These are phyloP conservation scores for Epistrophe eligans DNA, from an alignment of 2,888 invertebrate species.

Conservation along the genomic window DNA sequence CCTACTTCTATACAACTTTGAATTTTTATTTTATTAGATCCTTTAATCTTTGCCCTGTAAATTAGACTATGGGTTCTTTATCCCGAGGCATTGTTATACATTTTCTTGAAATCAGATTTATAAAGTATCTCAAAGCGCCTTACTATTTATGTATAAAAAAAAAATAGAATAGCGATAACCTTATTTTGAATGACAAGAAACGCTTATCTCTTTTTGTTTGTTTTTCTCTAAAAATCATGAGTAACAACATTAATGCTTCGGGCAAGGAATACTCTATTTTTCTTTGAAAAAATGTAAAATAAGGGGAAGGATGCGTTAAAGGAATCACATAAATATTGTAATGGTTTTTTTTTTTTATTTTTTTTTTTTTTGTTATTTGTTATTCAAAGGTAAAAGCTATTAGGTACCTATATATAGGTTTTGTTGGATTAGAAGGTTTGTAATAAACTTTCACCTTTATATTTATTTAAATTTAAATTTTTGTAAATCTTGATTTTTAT, in stretches of 20 bases:
- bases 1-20: not conserved
- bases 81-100: constrained; percentile 10
- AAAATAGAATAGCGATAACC: constrained; percentile 19
- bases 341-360: not conserved
- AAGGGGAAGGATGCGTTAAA: not conserved
- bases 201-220: constrained; percentile 39
- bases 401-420: not conserved
- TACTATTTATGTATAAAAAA: not conserved
- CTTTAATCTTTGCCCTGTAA: constrained; percentile 14
- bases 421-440: constrained; percentile 17
- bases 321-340: constrained; percentile 17
- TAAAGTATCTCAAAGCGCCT: constrained; percentile 31
- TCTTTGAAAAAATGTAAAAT: constrained; percentile 10
- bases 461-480: not conserved
- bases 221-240: constrained; percentile 27
- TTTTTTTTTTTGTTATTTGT: not conserved
- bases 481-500: constrained; percentile 17
- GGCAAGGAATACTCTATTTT: constrained; percentile 35
- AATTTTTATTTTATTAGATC: not conserved
- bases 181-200: constrained; percentile 32
- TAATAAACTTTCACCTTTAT: constrained; percentile 10
- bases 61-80: constrained; percentile 17
- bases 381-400: constrained; percentile 22
- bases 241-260: constrained; percentile 7
- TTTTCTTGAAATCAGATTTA: constrained; percentile 21